Percentiles rank a stretch among this genome's conserved stretches.
Conservation (phyloP, 2,797 vertebrate species). For the Spinus olivaceus region DNA sequence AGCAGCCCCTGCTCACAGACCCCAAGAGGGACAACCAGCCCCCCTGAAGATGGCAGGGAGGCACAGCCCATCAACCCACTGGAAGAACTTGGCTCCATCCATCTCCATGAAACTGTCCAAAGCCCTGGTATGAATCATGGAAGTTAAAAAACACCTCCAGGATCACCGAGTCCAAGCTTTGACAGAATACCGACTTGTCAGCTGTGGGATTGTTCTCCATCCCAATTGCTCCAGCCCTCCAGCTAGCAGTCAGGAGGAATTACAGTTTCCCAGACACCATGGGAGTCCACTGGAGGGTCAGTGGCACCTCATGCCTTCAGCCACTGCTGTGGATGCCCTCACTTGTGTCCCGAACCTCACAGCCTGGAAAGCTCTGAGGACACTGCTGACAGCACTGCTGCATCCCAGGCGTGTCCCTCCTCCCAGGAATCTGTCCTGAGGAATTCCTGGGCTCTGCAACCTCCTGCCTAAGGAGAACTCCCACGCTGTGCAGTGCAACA, state of each 20-base stretch:
- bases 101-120: not conserved
- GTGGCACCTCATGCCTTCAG: not conserved
- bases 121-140: not conserved
- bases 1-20: not conserved
- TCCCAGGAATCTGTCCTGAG: not conserved
- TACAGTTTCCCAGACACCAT: not conserved
- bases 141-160: not conserved
- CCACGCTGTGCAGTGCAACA: not conserved
- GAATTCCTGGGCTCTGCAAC: not conserved
- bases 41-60: not conserved
- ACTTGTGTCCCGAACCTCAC: fast-evolving
- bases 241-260: not conserved
- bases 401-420: not conserved
- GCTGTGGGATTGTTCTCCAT: not conserved
- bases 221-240: not conserved
- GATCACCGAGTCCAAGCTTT: fast-evolving
- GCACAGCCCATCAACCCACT: not conserved
- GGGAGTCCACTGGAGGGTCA: fast-evolving
- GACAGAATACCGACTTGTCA: not conserved
- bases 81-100: not conserved
- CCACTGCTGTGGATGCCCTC: not conserved
- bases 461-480: slow-evolving; percentile 31
- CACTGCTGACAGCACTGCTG: not conserved
- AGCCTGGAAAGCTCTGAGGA: not conserved
- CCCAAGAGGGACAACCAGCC: not conserved